Conservation (phyloP, 2,797 vertebrate species). For the Parauchenoglanis punctatus region DNA sequence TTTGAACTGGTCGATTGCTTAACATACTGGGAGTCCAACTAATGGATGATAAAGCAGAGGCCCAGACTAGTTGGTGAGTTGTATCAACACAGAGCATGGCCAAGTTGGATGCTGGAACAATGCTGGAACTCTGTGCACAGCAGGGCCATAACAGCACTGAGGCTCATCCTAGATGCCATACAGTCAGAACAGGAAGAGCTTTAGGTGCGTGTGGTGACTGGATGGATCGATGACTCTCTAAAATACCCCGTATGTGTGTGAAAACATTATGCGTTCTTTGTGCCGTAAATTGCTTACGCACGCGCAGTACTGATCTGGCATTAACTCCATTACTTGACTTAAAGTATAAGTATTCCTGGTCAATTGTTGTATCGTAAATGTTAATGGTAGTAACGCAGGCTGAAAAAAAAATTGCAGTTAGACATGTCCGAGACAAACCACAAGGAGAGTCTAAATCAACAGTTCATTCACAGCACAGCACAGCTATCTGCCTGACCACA, state of each 20-base stretch:
- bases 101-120: neutral
- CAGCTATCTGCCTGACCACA: neutral
- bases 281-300: too few relatives aligned
- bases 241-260: too few relatives aligned
- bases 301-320: too few relatives aligned
- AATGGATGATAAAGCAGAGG: conserved; percentile 1
- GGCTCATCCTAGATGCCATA: neutral
- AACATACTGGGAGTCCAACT: conserved; percentile 8
- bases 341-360: too few relatives aligned
- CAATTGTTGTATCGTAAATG: neutral
- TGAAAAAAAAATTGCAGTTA: neutral
- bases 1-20: neutral
- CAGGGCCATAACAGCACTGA: neutral
- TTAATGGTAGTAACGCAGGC: neutral
- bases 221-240: neutral
- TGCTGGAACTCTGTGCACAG: neutral
- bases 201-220: neutral
- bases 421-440: neutral
- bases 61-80: neutral
- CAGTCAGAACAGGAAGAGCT: neutral
- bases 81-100: neutral
- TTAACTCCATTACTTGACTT: too few relatives aligned
- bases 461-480: neutral
- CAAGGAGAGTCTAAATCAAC: neutral
- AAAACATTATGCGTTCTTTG: too few relatives aligned